phyloP scores from a whole-genome alignment of 2,113 vertebrate species.

The Toxostoma redivivum region DNA sequence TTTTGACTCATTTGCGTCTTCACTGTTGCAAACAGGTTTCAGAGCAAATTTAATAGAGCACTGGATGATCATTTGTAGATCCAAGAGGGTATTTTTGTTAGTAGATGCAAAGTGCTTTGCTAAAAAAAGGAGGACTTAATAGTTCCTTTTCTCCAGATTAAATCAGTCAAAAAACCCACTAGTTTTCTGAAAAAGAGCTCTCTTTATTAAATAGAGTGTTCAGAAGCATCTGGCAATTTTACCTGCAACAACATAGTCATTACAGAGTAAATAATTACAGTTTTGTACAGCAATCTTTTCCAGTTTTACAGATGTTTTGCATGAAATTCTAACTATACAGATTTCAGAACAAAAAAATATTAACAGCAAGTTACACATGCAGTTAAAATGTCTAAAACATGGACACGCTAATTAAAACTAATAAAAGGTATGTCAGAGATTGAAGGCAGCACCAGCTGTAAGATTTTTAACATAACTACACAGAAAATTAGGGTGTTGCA shows the following conservation, averaged over 20 bases:
- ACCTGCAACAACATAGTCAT: not conserved
- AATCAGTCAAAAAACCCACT: not conserved
- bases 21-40: not conserved
- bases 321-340: not conserved
- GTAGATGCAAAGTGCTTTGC: not conserved
- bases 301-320: not conserved
- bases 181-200: not conserved
- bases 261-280: slow-evolving; percentile 6
- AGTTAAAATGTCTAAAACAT: not conserved
- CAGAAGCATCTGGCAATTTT: not conserved
- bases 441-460: not conserved
- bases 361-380: not conserved
- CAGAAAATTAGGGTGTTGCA: not conserved
- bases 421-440: not conserved
- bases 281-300: not conserved
- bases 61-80: not conserved
- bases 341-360: not conserved
- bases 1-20: not conserved
- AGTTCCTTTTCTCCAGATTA: not conserved
- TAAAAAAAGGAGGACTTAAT: not conserved
- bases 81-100: not conserved
- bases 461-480: not conserved
- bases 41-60: not conserved
- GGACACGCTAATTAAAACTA: not conserved
- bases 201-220: not conserved